Evolutionary conservation across 2,113 vertebrate species (phyloP).

Genomic region (Aldabrachelys gigantea): DNA sequence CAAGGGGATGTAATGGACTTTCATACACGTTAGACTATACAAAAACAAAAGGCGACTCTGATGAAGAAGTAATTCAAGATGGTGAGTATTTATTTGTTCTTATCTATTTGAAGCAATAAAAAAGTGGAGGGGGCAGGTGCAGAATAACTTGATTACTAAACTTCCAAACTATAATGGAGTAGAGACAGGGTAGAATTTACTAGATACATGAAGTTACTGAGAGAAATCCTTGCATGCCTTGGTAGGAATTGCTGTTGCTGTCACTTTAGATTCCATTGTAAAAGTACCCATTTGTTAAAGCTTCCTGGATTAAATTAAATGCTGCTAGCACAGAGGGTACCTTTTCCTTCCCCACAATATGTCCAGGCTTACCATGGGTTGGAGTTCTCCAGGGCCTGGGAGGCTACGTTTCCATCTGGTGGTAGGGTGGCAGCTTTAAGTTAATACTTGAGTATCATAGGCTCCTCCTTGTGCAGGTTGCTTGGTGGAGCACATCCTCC

Average conservation of each 20-base stretch:
- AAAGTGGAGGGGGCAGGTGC: background rate
- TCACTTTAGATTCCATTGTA: background rate
- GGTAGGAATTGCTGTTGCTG: background rate
- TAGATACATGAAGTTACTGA: background rate
- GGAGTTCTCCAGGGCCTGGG: background rate
- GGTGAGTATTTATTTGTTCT: slow-evolving; percentile 78
- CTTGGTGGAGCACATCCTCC: background rate
- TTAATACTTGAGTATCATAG: background rate
- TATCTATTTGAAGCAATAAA: background rate
- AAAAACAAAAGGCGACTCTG: slow-evolving; percentile 90
- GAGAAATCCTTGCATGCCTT: background rate
- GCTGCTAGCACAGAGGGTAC: background rate
- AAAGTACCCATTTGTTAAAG: background rate
- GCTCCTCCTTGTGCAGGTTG: background rate
- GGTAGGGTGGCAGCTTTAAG: background rate
- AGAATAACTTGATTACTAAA: background rate
- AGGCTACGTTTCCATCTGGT: background rate
- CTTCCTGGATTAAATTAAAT: background rate
- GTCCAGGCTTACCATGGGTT: background rate
- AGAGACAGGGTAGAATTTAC: background rate
- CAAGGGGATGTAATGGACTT: slow-evolving; percentile 96
- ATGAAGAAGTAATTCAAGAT: slow-evolving; percentile 96
- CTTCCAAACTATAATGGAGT: background rate
- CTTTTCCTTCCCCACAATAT: no score
- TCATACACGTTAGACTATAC: slow-evolving; percentile 96